Evolutionary conservation across 92 coral and sea anemone species (phyloP), one percentile per base, ranked within the genome.

Genomic region (Diadumene lineata): DNA sequence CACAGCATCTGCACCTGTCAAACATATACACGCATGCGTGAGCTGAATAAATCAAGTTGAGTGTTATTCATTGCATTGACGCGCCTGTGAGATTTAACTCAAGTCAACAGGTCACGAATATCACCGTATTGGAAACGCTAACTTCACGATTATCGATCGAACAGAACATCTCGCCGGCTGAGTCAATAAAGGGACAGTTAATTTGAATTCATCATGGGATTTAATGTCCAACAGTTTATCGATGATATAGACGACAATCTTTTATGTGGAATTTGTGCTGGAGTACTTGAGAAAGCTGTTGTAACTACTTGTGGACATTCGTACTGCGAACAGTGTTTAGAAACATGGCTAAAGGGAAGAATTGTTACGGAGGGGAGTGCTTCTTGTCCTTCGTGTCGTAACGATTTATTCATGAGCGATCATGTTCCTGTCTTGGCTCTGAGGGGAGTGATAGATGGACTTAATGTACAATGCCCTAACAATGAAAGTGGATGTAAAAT

Each of bases 261-360:
- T 1, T 62, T 96, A 51, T 96, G 99, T 68, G 99, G 96, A 26
- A 89, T 96, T 43, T 96, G 99, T 69, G 93, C 96, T 44, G 97
- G 87, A 32, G 99, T 96, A 27, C 76, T 92, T 28, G 85, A 89
- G 77, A 85, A 79, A 15, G 93, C 99, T 7, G 89, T 92, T 16
- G 74, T 80, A 56, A 89, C 96, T 56, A 86, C 92, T 60, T 96
- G 99, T 62, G 97, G 99, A 26, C 99, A 96, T 79, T 83, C 96
- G 44, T 96, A 85, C 69, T 96, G 99, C 63, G 83, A 85, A 70
- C 79, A 75, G 24, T 96, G 99, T 71, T 84, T 96, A 58, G 86
- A 92, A 56, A 68, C 85, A 8, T 96, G 97, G 99, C 68, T 96
- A 2, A 77, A 78, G 21, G 63, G 78, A 34, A 80, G 82, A 28